Percentiles rank a stretch among this genome's conserved stretches.
phyloP scores from a whole-genome alignment of 2,888 invertebrate genomes.

The Tiliacea citrago region DNA sequence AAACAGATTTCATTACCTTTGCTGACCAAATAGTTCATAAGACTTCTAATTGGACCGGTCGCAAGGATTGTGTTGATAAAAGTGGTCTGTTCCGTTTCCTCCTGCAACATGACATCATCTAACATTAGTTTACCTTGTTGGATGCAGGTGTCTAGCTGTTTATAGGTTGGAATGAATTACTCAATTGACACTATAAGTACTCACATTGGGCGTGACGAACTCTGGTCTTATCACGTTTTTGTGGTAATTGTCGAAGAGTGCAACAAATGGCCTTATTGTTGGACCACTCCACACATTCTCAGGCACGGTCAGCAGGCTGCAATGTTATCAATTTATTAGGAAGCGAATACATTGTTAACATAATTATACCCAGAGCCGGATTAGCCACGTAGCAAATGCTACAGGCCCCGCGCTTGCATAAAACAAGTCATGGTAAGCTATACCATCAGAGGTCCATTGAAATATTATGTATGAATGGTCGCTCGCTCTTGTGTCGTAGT shows the following conservation, averaged over 20 bases:
- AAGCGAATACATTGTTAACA: constrained; percentile 9
- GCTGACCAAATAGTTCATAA: constrained; percentile 92
- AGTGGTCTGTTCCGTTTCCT: constrained; percentile 92
- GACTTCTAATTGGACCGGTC: constrained; percentile 93
- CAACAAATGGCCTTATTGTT: constrained; percentile 92
- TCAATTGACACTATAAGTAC: constrained; percentile 68
- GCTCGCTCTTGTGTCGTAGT: no score
- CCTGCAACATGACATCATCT: constrained; percentile 86
- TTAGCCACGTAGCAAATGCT: no score
- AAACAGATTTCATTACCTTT: constrained; percentile 85
- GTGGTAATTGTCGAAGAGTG: constrained; percentile 95
- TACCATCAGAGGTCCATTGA: no score
- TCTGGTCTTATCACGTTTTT: constrained; percentile 92
- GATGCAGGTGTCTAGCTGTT: constrained; percentile 61
- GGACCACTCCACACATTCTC: constrained; percentile 92
- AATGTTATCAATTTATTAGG: constrained; percentile 45
- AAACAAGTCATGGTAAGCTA: no score
- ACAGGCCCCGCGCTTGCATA: no score
- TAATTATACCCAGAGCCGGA: not conserved
- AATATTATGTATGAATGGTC: no score
- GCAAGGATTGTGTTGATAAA: constrained; percentile 93
- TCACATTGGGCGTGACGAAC: constrained; percentile 91
- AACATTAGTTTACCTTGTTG: constrained; percentile 71
- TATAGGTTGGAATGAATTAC: constrained; percentile 49
- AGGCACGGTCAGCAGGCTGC: constrained; percentile 93